A percentile compares a stretch with the other conserved stretches of the same genome.
Evolutionary conservation across 2,113 vertebrate species (phyloP).

Genomic region (Chunga burmeisteri): DNA sequence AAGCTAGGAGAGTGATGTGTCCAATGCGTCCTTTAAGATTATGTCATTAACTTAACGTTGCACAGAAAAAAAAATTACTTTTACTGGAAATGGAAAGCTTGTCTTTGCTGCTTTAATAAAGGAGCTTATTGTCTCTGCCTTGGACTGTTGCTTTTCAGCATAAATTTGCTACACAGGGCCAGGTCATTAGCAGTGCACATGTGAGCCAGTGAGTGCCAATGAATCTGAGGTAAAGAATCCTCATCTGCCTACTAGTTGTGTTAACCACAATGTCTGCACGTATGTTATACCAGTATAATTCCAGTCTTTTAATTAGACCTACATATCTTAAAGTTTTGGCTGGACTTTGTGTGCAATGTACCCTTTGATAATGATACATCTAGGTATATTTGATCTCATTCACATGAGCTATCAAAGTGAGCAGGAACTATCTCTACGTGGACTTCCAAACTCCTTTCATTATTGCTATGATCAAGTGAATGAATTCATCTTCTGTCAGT

Average conservation of each 20-base stretch:
- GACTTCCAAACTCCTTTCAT: neutral
- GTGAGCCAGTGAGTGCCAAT: neutral
- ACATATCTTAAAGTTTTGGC: neutral
- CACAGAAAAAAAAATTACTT: neutral
- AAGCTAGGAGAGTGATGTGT: neutral
- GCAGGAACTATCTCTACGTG: neutral
- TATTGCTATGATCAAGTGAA: neutral
- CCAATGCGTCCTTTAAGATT: neutral
- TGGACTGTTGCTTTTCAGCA: neutral
- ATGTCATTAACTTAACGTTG: neutral
- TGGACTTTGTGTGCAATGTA: neutral
- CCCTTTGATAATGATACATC: neutral
- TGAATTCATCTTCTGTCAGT: neutral
- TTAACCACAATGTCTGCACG: neutral
- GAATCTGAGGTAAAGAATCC: neutral
- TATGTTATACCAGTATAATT: neutral
- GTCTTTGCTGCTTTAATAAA: neutral
- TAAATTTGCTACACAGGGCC: neutral
- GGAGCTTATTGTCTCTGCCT: neutral
- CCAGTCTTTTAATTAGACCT: neutral
- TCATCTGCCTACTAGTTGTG: neutral
- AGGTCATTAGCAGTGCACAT: rapidly evolving
- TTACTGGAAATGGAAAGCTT: neutral
- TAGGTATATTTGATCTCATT: neutral
- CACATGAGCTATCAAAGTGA: neutral